phyloP scores from a whole-genome alignment of 37 sponge, comb jelly and placozoan species.

The Agelas oroides region DNA sequence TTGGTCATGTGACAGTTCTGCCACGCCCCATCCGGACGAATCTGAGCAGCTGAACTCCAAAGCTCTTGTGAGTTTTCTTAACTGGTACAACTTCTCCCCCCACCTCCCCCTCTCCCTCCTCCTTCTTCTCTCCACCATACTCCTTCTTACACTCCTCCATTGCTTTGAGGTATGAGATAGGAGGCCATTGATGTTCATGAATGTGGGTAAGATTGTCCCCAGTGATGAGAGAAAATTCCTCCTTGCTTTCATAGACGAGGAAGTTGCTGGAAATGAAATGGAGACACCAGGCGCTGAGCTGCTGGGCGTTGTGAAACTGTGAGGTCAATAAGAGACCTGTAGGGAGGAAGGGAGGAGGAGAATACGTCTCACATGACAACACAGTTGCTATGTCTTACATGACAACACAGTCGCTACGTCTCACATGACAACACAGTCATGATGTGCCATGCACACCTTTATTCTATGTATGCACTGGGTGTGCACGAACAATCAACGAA shows the following conservation, averaged over 20 bases:
- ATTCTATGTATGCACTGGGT: no score
- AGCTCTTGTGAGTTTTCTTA: no score
- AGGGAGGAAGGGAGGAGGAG: not conserved
- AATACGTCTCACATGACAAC: no score
- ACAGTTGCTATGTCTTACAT: no score
- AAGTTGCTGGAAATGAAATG: constrained; percentile 91
- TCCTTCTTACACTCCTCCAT: constrained; percentile 85
- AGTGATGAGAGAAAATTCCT: constrained; percentile 47
- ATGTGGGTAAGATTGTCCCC: constrained; percentile 41
- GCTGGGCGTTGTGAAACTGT: constrained; percentile 86
- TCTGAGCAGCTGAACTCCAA: no score
- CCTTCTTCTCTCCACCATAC: constrained; percentile 54
- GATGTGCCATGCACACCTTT: no score
- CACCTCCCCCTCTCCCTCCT: not conserved
- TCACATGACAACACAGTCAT: no score
- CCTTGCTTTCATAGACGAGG: constrained; percentile 56
- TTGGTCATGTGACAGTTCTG: no score
- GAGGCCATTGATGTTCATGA: constrained; percentile 81
- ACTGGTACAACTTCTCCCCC: no score
- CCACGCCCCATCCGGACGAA: no score
- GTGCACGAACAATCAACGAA: no score
- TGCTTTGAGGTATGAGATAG: constrained; percentile 68
- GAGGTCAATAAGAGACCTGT: constrained; percentile 74
- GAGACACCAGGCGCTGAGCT: constrained; percentile 84
- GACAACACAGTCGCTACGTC: no score